Evolutionary conservation across 2,113 vertebrate species (phyloP), one percentile per base, ranked within the genome.

Genomic region (Cyphomyrus discorhynchus): DNA sequence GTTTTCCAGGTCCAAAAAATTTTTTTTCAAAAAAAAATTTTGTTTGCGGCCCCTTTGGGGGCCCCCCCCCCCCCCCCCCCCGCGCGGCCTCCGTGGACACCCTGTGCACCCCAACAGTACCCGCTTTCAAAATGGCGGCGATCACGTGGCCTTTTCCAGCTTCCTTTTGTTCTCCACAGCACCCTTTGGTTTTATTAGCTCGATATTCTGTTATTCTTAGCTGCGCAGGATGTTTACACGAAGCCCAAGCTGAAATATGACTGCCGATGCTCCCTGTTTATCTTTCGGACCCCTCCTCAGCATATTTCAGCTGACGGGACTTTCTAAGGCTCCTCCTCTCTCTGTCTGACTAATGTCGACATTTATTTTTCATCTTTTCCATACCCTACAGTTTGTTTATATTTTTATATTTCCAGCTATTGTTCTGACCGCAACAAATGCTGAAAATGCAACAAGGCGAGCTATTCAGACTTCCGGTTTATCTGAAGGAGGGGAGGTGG

Each of bases 221-320:
- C 93, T 0, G 90, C 95, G 94, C 96, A 96, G 96, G 96, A 96
- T 96, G 95, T 96, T 96, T 96, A 96, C 93, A 94, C 89, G 89
- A 95, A 95, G 94, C 93, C 88, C 0, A 80, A 92, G 92, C 91
- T 94, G 94, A 96, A 96, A 95, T 95, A 96, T 96, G 93, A 93
- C 94, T 95, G 94, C 94, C 94, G 94, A 92, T 87, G 91, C 90
- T 92, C 0, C 62, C 91, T 96, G 95, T 96, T 96, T 96, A 95
- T 94, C 92, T 94, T 95, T 93, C 90, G 58, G 9, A 45, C 88
- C 77, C 83, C 82, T 89, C 50, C n/a, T n/a, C 13, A 0, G 15
- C 52, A 27, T 45, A 9, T 77, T 77, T 89, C 74, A 11, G 50
- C 66, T 80, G 86, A 42, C 47, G 27, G 45, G 17, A 17, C 52